Base-by-base conservation (phyloP, 2,113 vertebrate genomes). In the Oncorhynchus keta region DNA sequence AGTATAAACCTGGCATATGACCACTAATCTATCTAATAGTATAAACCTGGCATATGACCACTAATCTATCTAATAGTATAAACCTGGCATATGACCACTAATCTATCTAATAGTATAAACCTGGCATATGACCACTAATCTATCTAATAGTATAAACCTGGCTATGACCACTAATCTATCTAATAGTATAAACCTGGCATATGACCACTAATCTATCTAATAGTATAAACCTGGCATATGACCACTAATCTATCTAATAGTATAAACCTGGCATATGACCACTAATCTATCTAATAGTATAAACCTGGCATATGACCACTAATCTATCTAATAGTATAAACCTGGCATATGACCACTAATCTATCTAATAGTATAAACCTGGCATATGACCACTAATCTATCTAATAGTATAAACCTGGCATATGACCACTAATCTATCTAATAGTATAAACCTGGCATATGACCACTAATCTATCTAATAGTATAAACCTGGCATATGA, bases 21-120 rank as follows among this genome's bases (percentile, higher is more conserved):
- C 62, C 62, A 65, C 62, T 26, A 26, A 65, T 26, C 62, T 65
- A 65, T 65, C 22, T 65, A 65, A 24, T 65, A 45, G 39, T 45
- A n/a, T n/a, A n/a, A n/a, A n/a, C n/a, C n/a, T n/a, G n/a, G n/a
- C 62, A 65, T 22, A 64, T 22, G 61, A 64, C 62, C 62, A 65
- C 62, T 26, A 26, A 65, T 26, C 62, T 65, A 65, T 65, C 22
- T 65, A 65, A 24, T 65, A 45, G 39, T 45, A n/a, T n/a, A n/a
- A n/a, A n/a, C n/a, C n/a, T n/a, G n/a, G n/a, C 62, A 65, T 22
- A 64, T 22, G 61, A 64, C 62, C 62, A 65, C 62, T 26, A 26
- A 65, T 26, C 62, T 65, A 65, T 65, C 22, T 65, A 65, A 24
- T 65, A 45, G 39, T 45, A n/a, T n/a, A n/a, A n/a, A n/a, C n/a